These are phyloP conservation scores for Tarsius wallacei DNA, from an alignment of 2,797 vertebrate genomes.

Conservation along the genomic window DNA sequence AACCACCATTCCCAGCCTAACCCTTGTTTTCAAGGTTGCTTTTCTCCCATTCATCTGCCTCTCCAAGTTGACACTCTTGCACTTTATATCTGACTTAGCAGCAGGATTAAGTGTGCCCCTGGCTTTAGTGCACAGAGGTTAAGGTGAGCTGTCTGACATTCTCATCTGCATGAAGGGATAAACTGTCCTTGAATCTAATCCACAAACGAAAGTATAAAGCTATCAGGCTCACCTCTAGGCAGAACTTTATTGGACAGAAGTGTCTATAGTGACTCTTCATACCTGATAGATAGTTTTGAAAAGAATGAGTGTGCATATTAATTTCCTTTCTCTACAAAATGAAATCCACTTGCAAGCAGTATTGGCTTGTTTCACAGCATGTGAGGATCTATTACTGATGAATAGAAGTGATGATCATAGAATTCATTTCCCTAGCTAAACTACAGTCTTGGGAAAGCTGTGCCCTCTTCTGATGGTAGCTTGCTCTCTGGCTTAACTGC, in stretches of 20 bases:
- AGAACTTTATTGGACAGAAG: constrained; percentile 42
- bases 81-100: not conserved
- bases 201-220: constrained; percentile 45
- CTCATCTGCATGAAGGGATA: constrained; percentile 73
- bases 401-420: not conserved
- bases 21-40: not conserved
- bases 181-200: constrained; percentile 80
- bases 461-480: not conserved
- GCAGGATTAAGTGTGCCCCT: constrained; percentile 13
- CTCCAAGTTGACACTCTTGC: not conserved
- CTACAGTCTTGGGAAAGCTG: not conserved
- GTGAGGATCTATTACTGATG: not conserved
- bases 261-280: constrained; percentile 62
- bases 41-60: too few species aligned
- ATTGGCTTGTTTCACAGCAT: not conserved
- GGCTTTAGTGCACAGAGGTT: constrained; percentile 49
- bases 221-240: constrained; percentile 59
- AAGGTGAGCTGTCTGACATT: constrained; percentile 73
- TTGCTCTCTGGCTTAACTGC: not conserved
- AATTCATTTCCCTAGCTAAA: not conserved
- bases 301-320: constrained; percentile 30
- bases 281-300: constrained; percentile 66
- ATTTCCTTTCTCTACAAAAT: constrained; percentile 44
- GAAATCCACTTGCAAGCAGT: constrained; percentile 53
- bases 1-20: not conserved